Percentiles rank a stretch among this genome's conserved stretches.
Conservation (phyloP, 2,113 vertebrate genomes). For the Geococcyx californianus region DNA sequence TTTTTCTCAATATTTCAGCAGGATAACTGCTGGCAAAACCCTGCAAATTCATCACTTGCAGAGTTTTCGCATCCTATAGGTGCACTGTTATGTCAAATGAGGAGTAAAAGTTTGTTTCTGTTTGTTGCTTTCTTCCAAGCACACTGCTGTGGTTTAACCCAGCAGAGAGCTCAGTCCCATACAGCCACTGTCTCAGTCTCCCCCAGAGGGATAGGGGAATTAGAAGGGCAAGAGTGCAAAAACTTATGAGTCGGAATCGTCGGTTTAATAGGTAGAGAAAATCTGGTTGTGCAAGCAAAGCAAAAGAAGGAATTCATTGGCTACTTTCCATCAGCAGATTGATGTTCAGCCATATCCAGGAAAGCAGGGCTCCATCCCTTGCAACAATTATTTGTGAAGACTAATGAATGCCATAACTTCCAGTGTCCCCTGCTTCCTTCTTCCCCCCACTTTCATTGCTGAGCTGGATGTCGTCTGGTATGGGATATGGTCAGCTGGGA, state of each 20-base stretch:
- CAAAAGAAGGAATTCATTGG: not conserved
- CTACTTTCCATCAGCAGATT: accelerated
- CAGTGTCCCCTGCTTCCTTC: not conserved
- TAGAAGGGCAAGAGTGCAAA: accelerated
- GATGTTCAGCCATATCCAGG: not conserved
- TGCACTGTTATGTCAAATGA: not conserved
- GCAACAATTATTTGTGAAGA: accelerated
- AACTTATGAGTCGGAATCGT: not conserved
- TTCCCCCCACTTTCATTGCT: not conserved
- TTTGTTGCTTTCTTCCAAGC: not conserved
- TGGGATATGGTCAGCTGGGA: not conserved
- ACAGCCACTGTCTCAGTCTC: accelerated
- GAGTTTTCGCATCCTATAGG: not conserved
- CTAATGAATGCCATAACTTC: accelerated
- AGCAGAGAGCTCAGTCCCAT: not conserved
- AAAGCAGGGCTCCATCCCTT: accelerated
- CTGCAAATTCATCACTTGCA: not conserved
- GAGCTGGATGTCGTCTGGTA: not conserved
- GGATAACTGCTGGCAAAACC: not conserved
- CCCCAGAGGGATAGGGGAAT: accelerated
- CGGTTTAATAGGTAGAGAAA: not conserved
- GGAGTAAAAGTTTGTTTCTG: not conserved
- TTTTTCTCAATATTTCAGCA: not conserved
- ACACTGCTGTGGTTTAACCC: not conserved
- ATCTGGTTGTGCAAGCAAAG: accelerated